These are phyloP conservation scores for Illadopsis cleaveri DNA, from an alignment of 2,113 vertebrate species.

Conservation along the genomic window DNA sequence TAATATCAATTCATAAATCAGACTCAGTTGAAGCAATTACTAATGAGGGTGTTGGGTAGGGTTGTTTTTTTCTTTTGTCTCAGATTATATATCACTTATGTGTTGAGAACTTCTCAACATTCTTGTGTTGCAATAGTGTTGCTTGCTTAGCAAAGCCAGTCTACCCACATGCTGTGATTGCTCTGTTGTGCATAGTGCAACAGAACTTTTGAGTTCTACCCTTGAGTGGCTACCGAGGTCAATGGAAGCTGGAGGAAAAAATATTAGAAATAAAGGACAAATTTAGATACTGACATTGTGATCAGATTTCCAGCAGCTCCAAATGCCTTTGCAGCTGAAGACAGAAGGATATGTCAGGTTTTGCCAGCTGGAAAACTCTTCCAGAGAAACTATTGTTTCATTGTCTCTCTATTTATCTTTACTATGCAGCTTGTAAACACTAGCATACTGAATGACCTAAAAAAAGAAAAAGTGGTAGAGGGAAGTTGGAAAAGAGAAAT, in stretches of 20 bases:
- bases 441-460: neutral
- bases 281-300: neutral
- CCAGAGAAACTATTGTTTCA: neutral
- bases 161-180: neutral
- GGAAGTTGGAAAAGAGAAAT: neutral
- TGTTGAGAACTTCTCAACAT: slow-evolving; percentile 22
- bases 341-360: neutral
- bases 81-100: neutral
- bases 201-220: neutral
- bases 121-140: slow-evolving; percentile 13
- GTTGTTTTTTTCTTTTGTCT: neutral
- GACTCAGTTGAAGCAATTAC: slow-evolving; percentile 48
- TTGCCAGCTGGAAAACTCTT: neutral
- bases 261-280: neutral
- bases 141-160: neutral
- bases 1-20: neutral
- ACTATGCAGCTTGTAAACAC: neutral
- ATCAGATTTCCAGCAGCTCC: neutral
- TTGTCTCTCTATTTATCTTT: neutral
- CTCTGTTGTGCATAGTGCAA: neutral
- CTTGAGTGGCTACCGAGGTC: neutral
- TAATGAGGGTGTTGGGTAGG: neutral
- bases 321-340: neutral
- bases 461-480: neutral
- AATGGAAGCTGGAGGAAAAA: neutral